phyloP scores from a whole-genome alignment of 2,888 invertebrate genomes.

The Orgyia antiqua region DNA sequence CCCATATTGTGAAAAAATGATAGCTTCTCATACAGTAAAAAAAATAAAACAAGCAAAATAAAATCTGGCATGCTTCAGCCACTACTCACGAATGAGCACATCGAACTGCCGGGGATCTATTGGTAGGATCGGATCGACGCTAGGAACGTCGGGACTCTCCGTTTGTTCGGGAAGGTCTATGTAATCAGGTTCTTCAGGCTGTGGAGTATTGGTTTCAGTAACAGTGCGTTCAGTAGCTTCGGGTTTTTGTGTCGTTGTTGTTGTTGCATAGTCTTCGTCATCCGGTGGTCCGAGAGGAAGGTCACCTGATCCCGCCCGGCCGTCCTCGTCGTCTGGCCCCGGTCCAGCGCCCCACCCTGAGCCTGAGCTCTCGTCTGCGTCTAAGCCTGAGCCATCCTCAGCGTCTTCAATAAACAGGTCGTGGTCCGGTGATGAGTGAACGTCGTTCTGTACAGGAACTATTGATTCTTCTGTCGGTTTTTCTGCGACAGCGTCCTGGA shows the following conservation, averaged over 20 bases:
- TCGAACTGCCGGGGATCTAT: constrained; percentile 41
- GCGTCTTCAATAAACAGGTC: constrained; percentile 86
- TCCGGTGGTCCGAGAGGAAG: constrained; percentile 45
- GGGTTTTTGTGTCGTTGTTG: constrained; percentile 21
- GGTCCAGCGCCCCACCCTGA: constrained; percentile 85
- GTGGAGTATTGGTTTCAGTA: constrained; percentile 10
- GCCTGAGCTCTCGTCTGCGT: constrained; percentile 90
- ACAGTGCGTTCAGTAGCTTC: constrained; percentile 20
- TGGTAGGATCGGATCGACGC: constrained; percentile 42
- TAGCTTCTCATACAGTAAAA: constrained; percentile 27
- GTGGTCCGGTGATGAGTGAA: constrained; percentile 65
- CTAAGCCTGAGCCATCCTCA: constrained; percentile 83
- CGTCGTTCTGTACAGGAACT: constrained; percentile 55
- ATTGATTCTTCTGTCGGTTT: constrained; percentile 48
- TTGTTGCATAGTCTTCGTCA: constrained; percentile 65
- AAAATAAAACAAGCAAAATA: constrained; percentile 51
- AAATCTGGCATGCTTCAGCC: constrained; percentile 73
- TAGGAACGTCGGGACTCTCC: constrained; percentile 26
- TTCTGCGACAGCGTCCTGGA: constrained; percentile 59
- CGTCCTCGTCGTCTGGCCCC: constrained; percentile 87
- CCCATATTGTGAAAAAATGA: no score
- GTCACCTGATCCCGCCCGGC: constrained; percentile 63
- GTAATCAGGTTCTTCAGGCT: constrained; percentile 18
- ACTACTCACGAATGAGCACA: constrained; percentile 73
- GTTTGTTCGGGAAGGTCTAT: constrained; percentile 19